Conservation (phyloP, 2,888 invertebrate species). For the Ichneumoninae sp. region DNA sequence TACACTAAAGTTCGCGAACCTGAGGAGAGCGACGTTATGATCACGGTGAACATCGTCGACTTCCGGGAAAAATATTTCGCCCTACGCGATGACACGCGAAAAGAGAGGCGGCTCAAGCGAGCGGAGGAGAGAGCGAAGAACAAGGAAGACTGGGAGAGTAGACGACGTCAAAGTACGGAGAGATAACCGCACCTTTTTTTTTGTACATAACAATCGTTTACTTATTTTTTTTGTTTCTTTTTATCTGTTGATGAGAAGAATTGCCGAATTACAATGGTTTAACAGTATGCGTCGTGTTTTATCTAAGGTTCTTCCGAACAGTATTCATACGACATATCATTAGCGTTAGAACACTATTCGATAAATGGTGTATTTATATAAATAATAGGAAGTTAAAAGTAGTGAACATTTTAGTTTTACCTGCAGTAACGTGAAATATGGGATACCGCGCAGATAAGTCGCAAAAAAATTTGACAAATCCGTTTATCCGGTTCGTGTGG, state of each 20-base stretch:
- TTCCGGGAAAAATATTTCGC: constrained; percentile 90
- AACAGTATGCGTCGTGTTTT: constrained; percentile 55
- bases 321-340: constrained; percentile 10
- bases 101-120: constrained; percentile 86
- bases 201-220: constrained; percentile 66
- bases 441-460: neutral
- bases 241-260: constrained; percentile 53
- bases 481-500: neutral
- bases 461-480: neutral
- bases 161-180: constrained; percentile 71
- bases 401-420: constrained; percentile 15
- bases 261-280: constrained; percentile 64
- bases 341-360: constrained; percentile 2
- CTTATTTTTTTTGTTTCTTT: constrained; percentile 52
- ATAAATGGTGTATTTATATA: constrained; percentile 21
- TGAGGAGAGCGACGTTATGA: constrained; percentile 74
- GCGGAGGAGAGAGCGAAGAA: constrained; percentile 83
- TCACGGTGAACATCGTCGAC: constrained; percentile 82
- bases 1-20: constrained; percentile 91
- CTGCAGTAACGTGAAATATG: constrained; percentile 17
- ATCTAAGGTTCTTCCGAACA: constrained; percentile 8
- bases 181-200: constrained; percentile 70
- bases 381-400: constrained; percentile 20
- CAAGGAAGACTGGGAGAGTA: constrained; percentile 77
- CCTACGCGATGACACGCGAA: constrained; percentile 88